Percentiles rank a stretch among this genome's conserved stretches.
phyloP scores from a whole-genome alignment of 2,888 invertebrate species.

The Phalera bucephala region DNA sequence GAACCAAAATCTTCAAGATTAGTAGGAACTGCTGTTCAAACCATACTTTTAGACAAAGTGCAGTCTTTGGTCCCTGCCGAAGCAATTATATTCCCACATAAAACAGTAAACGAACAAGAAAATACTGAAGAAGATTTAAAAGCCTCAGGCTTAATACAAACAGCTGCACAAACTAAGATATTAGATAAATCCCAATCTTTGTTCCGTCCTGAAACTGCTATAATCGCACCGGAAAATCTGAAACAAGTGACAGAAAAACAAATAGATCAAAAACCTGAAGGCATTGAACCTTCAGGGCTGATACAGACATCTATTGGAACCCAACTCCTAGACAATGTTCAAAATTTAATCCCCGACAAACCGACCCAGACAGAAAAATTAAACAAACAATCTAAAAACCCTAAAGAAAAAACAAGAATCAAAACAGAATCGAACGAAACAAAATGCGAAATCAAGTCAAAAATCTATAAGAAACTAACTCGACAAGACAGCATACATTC shows the following conservation, averaged over 20 bases:
- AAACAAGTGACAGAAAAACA: no score
- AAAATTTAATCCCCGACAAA: no score
- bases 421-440: constrained; percentile 13
- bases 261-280: no score
- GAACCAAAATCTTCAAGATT: not conserved
- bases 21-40: constrained; percentile 57
- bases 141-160: constrained; percentile 5
- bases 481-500: constrained; percentile 69
- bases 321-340: not conserved
- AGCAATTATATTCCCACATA: constrained; percentile 2
- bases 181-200: constrained; percentile 9
- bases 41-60: constrained; percentile 74
- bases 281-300: no score
- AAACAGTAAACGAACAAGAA: constrained; percentile 8
- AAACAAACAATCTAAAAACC: not conserved
- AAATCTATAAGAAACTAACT: constrained; percentile 46
- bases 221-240: no score
- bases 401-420: constrained; percentile 11
- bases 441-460: constrained; percentile 24
- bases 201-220: no score
- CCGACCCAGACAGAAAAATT: no score
- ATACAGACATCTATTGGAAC: no score
- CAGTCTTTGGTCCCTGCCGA: constrained; percentile 41
- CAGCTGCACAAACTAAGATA: constrained; percentile 3
- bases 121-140: constrained; percentile 5